These are phyloP conservation scores for Mellilla xanthometata DNA, from an alignment of 2,888 invertebrate species.

Conservation along the genomic window DNA sequence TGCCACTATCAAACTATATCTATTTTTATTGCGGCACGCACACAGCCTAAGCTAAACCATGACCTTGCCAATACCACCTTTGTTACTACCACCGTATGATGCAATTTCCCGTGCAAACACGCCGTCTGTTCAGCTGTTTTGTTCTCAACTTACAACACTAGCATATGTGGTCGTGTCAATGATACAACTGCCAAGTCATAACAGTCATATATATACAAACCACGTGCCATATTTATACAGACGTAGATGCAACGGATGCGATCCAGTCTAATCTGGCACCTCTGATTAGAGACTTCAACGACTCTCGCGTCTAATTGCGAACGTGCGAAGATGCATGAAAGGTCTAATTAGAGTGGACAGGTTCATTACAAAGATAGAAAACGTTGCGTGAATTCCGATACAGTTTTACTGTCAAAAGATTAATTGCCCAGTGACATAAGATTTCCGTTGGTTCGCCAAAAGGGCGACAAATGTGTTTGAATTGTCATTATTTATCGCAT, in stretches of 20 bases:
- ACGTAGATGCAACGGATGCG: conserved; percentile 23
- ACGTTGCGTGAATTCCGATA: conserved; percentile 30
- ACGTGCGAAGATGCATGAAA: conserved; percentile 12
- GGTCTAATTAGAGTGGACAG: conserved; percentile 33
- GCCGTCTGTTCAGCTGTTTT: conserved; percentile 29
- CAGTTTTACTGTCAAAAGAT: conserved; percentile 37
- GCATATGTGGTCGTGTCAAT: conserved; percentile 43
- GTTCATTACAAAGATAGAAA: conserved; percentile 38
- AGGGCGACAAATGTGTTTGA: conserved; percentile 7
- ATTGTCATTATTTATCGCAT: background rate
- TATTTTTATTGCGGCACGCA: conserved; percentile 51
- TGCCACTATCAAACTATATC: conserved; percentile 49
- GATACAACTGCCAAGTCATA: conserved; percentile 59
- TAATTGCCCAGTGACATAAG: conserved; percentile 39
- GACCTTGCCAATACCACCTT: conserved; percentile 27
- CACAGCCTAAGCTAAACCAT: conserved; percentile 24
- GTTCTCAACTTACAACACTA: conserved; percentile 19
- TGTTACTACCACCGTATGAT: conserved; percentile 22
- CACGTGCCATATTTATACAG: conserved; percentile 57
- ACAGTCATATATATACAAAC: conserved; percentile 46
- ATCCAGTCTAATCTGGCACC: conserved; percentile 43
- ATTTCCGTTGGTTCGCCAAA: conserved; percentile 29
- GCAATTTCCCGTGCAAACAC: conserved; percentile 24
- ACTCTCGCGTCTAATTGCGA: conserved; percentile 6
- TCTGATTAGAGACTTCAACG: conserved; percentile 27